Percentiles rank a stretch among this genome's conserved stretches.
Evolutionary conservation across 2,113 vertebrate genomes (phyloP).

Genomic region (Sphaerodactylus townsendi): DNA sequence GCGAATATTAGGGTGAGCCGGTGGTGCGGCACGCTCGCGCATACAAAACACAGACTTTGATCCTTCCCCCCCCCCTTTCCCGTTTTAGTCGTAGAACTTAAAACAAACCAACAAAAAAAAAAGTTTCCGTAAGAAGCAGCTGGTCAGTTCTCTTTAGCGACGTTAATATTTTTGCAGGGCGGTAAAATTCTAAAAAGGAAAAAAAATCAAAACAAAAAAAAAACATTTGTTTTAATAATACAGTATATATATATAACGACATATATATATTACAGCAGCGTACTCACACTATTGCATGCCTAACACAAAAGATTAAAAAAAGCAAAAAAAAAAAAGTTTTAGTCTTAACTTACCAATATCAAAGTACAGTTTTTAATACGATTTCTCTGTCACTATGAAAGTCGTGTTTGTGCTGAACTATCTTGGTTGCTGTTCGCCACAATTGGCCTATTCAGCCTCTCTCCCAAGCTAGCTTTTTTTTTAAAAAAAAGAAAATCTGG

Average conservation of each 20-base stretch:
- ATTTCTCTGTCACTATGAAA: constrained; percentile 72
- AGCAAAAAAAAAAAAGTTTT: constrained; percentile 68
- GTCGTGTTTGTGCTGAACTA: constrained; percentile 79
- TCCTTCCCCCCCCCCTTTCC: constrained; percentile 14
- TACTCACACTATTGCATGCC: constrained; percentile 89
- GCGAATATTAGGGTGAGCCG: constrained; percentile 72
- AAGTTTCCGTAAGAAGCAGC: constrained; percentile 63
- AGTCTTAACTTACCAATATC: constrained; percentile 71
- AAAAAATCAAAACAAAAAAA: not conserved
- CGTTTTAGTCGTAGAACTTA: constrained; percentile 74
- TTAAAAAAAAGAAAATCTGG: constrained; percentile 36
- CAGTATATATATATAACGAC: constrained; percentile 61
- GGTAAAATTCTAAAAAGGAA: constrained; percentile 55
- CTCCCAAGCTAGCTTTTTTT: constrained; percentile 42
- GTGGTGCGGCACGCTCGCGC: not conserved
- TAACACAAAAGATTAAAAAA: constrained; percentile 57
- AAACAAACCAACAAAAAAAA: not conserved
- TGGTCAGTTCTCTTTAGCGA: constrained; percentile 64
- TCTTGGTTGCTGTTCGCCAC: constrained; percentile 74
- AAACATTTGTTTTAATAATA: constrained; percentile 44
- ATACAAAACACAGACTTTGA: constrained; percentile 46
- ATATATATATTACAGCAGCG: constrained; percentile 60
- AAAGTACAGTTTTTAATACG: constrained; percentile 70
- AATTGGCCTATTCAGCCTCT: constrained; percentile 70
- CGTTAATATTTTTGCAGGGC: constrained; percentile 67